Conservation (phyloP, 2,113 vertebrate species). For the Marcusenius ussheri region DNA sequence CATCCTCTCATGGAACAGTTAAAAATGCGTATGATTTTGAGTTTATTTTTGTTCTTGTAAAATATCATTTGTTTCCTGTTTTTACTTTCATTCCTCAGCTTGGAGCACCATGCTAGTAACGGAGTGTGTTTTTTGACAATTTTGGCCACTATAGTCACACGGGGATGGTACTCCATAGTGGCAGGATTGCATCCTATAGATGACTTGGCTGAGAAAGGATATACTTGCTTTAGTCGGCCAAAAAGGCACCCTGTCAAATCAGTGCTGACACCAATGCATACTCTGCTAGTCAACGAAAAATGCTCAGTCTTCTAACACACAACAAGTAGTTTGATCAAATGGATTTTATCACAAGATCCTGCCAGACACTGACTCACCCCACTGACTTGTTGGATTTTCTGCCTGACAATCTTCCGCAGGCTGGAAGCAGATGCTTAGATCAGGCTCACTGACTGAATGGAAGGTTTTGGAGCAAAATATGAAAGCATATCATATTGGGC, state of each 20-base stretch:
- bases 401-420: neutral
- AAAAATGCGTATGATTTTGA: neutral
- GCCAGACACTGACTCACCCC: neutral
- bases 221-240: neutral
- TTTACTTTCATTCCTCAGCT: neutral
- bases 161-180: neutral
- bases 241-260: neutral
- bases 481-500: neutral
- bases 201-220: neutral
- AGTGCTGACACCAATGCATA: neutral
- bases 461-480: neutral
- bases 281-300: neutral
- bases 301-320: neutral
- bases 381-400: neutral
- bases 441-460: neutral
- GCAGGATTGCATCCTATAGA: neutral
- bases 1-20: neutral
- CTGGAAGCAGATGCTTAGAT: neutral
- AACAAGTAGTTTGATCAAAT: neutral
- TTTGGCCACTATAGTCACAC: neutral
- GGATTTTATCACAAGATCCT: neutral
- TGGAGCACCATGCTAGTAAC: neutral
- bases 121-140: neutral
- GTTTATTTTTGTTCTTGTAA: neutral
- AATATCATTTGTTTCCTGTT: neutral